Evolutionary conservation across 1,140 invertebrate species (phyloP), one percentile per base, ranked within the genome.

Genomic region (Dinoponera quadriceps): DNA sequence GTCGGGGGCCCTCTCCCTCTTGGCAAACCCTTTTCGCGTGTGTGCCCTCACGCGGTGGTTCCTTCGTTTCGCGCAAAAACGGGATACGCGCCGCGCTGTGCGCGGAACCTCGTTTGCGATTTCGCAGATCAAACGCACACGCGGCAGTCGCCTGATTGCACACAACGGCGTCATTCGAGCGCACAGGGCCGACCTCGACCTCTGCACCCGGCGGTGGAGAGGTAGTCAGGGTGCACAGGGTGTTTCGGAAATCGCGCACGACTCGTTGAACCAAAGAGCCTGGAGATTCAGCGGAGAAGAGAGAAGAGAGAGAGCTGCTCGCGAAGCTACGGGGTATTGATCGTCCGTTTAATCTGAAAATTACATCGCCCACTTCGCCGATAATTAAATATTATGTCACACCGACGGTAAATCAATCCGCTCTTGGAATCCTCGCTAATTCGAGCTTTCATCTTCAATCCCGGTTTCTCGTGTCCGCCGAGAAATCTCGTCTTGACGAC

Each of bases 41-140:
- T 57, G 33, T 69, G 22, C 63, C 73, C 51, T 57, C 48, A 38
- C 20, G 55, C 55, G 54, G n/a, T 48, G 81, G 38, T 44, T 78
- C 63, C 51, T 78, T 78, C 48, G 49, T 68, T 69, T 71, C 7
- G 65, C 16, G 33, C 38, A 80, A 68, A 80, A 80, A 59, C 51
- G 65, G 54, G 69, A 80, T 80, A 51, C 66, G 44, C 63, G 62
- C n/a, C 16, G 33, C 38, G 38, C 38, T 44, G 38, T 69, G 22
- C 68, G 69, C 68, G 69, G 72, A 73, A 85, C 57, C 82, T 87
- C 86, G 85, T 88, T 88, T 83, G 59, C 84, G 90, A 90, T 92
- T 91, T 90, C 81, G 78, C 78, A 88, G 90, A 92, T 91, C 91
- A 92, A 93, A 93, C 90, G 89, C 54, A 62, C 66, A 59, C 62